Evolutionary conservation across 2,888 invertebrate genomes (phyloP), one percentile per base, ranked within the genome.

Genomic region (Athalia rosae): DNA sequence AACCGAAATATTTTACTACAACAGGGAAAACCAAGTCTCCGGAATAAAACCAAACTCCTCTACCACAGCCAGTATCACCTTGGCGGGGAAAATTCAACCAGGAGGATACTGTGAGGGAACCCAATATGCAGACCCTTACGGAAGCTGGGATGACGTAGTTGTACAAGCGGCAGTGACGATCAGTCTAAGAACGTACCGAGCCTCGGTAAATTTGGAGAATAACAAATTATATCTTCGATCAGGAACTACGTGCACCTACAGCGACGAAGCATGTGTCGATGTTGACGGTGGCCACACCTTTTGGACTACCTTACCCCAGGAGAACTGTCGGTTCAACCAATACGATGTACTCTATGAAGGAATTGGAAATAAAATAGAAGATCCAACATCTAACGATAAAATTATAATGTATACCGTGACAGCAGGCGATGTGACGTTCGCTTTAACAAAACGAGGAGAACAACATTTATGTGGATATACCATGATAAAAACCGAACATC

Each of bases 91-190:
- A 4, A 48, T 76, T 3, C 28, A 63, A 28, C 45, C 3, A 9
- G 15, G 48, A 0, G 76, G 76, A 1, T 9, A 59, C 15, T 79
- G 77, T 11, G 28, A 67, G 4, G 76, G 76, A 8, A 64, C n/a
- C 7, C 41, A 28, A 0, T 76, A 47, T n/a, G 78, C 74, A 0
- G 78, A 79, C 45, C 48, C n/a, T 0, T 78, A 79, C 11, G 78
- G 78, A 28, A 59, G 76, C 8, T 78, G 78, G 74, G 11, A 47
- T 3, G 11, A 58, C 4, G 74, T 81, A 0, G 76, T 79, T 0
- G 79, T 64, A 6, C 15, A 76, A 3, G 81, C 76, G 8, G 15
- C n/a, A 13, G 56, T 80, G 4, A 76, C 50, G 0, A 76, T 79
- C 0, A 77, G 62, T 0, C 6, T 80, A 9, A 50, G 13, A 41